These are phyloP conservation scores for Troilus luridus DNA, from an alignment of 2,888 invertebrate species.

Conservation along the genomic window DNA sequence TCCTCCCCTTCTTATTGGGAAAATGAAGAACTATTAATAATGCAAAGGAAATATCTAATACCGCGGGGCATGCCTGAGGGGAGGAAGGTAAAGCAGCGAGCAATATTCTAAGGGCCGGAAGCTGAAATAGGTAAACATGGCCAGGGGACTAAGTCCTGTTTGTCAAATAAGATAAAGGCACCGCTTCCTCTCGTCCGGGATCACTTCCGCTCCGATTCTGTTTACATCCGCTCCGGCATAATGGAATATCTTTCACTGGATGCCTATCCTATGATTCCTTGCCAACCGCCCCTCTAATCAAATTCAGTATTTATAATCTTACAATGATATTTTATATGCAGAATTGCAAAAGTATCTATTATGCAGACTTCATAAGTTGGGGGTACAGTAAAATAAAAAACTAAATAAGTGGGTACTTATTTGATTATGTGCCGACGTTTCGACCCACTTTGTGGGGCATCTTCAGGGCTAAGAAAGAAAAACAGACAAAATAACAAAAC, in stretches of 20 bases:
- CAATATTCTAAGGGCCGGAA: constrained; percentile 36
- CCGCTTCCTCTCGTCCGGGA: constrained; percentile 37
- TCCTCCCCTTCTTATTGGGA: not conserved
- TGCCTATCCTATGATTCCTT: not conserved
- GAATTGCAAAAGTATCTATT: too few species aligned
- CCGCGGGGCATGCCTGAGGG: not conserved
- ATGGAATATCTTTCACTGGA: constrained; percentile 32
- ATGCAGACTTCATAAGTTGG: too few species aligned
- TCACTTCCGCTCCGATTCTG: constrained; percentile 38
- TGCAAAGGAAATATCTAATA: constrained; percentile 21
- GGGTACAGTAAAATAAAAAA: too few species aligned
- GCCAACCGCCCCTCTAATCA: not conserved
- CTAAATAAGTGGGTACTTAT: too few species aligned
- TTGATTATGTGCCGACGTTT: too few species aligned
- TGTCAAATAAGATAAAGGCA: constrained; percentile 40
- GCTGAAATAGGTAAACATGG: constrained; percentile 39
- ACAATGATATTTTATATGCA: not conserved
- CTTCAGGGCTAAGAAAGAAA: too few species aligned
- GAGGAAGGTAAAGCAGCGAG: not conserved
- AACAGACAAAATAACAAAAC: too few species aligned
- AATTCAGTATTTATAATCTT: not conserved
- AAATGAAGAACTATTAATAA: constrained; percentile 31
- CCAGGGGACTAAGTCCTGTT: constrained; percentile 35
- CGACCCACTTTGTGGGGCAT: too few species aligned
- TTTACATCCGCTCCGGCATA: constrained; percentile 21